Evolutionary conservation across 37 sponge, comb jelly and placozoan genomes (phyloP).

Genomic region (Halisarca cf. caerulea): DNA sequence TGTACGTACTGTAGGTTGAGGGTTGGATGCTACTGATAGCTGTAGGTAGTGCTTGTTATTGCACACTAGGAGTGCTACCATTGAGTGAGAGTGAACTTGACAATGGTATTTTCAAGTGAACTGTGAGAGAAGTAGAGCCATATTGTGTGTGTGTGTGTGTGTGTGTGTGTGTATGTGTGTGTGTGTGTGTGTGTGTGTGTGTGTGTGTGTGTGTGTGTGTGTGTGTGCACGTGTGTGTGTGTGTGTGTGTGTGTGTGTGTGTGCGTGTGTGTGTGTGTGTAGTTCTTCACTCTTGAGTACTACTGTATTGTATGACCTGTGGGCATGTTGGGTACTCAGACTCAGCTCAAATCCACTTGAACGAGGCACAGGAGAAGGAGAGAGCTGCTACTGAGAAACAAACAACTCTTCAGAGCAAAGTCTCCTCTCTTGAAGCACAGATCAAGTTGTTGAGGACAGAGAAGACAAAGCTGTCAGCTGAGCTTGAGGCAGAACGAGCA

Average conservation of each 20-base stretch:
- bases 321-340: constrained; percentile 17
- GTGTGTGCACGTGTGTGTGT: no score
- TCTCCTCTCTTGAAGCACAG: constrained; percentile 55
- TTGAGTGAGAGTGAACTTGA: no score
- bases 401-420: constrained; percentile 43
- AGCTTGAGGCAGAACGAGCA: constrained; percentile 66
- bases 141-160: no score
- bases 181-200: no score
- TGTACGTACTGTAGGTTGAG: no score
- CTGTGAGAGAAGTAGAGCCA: no score
- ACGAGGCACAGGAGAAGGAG: constrained; percentile 56
- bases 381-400: constrained; percentile 57
- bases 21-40: no score
- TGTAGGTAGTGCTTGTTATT: no score
- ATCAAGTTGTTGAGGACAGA: constrained; percentile 54
- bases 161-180: no score
- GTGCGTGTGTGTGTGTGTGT: neutral
- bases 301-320: neutral
- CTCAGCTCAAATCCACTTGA: constrained; percentile 55
- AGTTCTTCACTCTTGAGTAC: neutral
- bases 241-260: neutral
- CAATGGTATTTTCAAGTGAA: no score
- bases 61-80: no score
- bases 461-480: constrained; percentile 69
- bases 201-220: no score